Percentiles rank a stretch among this genome's conserved stretches.
These are phyloP conservation scores for Andrena trimmerana DNA, from an alignment of 2,888 invertebrate genomes.

Conservation along the genomic window DNA sequence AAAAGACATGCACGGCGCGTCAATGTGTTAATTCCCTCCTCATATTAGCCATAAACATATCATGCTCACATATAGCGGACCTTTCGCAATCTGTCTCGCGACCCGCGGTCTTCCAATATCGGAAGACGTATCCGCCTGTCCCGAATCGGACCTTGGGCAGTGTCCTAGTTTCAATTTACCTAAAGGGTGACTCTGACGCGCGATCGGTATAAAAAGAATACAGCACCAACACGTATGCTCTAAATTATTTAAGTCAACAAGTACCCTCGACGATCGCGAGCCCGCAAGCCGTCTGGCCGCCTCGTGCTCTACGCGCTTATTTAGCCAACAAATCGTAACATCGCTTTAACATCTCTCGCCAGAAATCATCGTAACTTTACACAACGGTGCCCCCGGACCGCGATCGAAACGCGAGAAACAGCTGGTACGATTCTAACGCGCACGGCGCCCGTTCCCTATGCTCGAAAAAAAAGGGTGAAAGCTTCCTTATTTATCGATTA, in stretches of 20 bases:
- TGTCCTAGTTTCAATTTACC: constrained; percentile 36
- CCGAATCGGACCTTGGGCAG: constrained; percentile 27
- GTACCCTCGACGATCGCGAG: constrained; percentile 14
- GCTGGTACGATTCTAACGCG: not conserved
- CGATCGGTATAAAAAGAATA: constrained; percentile 58
- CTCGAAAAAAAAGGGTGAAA: constrained; percentile 32
- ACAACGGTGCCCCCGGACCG: not conserved
- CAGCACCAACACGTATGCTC: constrained; percentile 66
- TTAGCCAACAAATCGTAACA: constrained; percentile 32
- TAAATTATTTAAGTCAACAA: constrained; percentile 58
- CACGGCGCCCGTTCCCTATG: constrained; percentile 33
- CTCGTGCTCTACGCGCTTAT: constrained; percentile 8
- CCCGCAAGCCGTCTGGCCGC: not conserved
- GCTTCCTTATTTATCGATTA: constrained; percentile 41
- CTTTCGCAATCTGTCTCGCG: constrained; percentile 42
- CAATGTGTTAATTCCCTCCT: not conserved
- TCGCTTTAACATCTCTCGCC: constrained; percentile 16
- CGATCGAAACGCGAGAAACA: not conserved
- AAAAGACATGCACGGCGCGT: constrained; percentile 29
- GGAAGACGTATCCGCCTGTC: constrained; percentile 52
- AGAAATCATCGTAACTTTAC: constrained; percentile 9
- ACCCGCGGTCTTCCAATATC: constrained; percentile 72
- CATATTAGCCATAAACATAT: not conserved
- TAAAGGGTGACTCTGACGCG: constrained; percentile 43
- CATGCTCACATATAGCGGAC: not conserved